Evolutionary conservation across 2,888 invertebrate genomes (phyloP).

Genomic region (Dromius quadrimaculatus): DNA sequence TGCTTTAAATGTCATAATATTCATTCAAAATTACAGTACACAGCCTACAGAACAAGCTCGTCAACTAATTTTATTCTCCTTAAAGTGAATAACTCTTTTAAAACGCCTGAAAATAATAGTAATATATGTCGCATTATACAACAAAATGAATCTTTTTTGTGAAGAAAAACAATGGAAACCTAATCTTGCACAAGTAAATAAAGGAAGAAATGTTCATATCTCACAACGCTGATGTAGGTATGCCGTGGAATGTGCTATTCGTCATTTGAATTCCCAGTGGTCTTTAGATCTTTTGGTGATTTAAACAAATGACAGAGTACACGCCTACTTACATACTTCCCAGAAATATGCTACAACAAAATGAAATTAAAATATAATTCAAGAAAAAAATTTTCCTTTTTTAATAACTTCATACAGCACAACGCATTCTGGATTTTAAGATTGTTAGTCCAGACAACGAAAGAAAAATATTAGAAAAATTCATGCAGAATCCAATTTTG

Average conservation of each 20-base stretch:
- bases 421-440: no score
- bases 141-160: background rate
- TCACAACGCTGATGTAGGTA: constrained; percentile 1
- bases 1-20: no score
- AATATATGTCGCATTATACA: background rate
- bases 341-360: no score
- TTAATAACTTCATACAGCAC: no score
- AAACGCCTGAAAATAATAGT: background rate
- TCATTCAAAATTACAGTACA: background rate
- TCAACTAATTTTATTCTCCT: background rate
- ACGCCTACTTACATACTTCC: background rate
- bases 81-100: background rate
- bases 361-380: no score
- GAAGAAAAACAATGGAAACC: background rate
- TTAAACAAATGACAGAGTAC: constrained; percentile 38
- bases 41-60: background rate
- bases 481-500: no score
- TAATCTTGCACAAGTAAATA: no score
- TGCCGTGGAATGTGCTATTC: background rate
- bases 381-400: no score
- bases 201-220: background rate
- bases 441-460: no score
- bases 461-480: no score
- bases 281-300: constrained; percentile 10
- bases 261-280: background rate